A percentile compares a stretch with the other conserved stretches of the same genome.
Conservation (phyloP, 2,888 invertebrate genomes). For the Allolobophora icterica region DNA sequence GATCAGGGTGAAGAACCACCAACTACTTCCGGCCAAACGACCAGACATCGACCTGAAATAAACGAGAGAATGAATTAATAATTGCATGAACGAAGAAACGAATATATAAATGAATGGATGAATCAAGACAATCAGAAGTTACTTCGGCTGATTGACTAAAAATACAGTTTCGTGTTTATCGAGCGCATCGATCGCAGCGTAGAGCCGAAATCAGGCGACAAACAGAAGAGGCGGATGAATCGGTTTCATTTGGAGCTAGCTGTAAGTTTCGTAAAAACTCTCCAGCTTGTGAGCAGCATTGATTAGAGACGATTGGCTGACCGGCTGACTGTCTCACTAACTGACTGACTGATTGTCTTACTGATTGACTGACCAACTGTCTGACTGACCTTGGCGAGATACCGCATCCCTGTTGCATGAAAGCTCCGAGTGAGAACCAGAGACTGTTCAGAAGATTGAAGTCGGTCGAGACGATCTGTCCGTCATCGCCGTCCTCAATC, state of each 20-base stretch:
- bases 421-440: conserved; percentile 88
- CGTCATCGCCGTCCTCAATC: conserved; percentile 52
- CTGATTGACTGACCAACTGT: not conserved
- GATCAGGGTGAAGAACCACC: conserved; percentile 99
- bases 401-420: conserved; percentile 97
- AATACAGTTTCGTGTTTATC: not conserved
- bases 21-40: conserved; percentile 70
- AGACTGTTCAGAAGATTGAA: conserved; percentile 86
- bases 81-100: not conserved
- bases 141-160: not conserved
- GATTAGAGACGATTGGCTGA: no score
- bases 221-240: no score
- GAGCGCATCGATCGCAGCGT: no score
- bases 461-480: conserved; percentile 51
- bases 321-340: no score
- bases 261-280: no score
- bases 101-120: not conserved
- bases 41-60: conserved; percentile 25
- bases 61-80: conserved; percentile 59
- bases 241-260: no score
- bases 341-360: not conserved
- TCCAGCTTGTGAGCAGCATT: no score
- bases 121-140: not conserved
- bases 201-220: no score
- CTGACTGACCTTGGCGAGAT: conserved; percentile 80